A percentile compares a stretch with the other conserved stretches of the same genome.
These are phyloP conservation scores for Euplexia lucipara DNA, from an alignment of 2,888 invertebrate genomes.

Conservation along the genomic window DNA sequence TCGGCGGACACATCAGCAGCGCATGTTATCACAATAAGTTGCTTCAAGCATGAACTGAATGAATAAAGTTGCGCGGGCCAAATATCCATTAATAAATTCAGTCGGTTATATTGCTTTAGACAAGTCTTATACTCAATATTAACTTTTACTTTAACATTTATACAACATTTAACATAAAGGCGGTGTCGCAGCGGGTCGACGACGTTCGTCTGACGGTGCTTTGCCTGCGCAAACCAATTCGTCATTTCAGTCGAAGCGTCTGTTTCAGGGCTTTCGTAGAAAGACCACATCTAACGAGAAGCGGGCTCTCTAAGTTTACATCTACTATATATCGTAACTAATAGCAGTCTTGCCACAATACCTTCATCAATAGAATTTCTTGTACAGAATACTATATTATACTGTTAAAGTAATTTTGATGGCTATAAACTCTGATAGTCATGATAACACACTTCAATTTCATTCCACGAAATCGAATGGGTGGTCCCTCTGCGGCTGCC, in stretches of 20 bases:
- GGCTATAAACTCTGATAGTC: conserved; percentile 26
- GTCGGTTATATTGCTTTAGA: conserved; percentile 58
- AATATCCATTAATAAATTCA: conserved; percentile 46
- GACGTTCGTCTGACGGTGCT: conserved; percentile 28
- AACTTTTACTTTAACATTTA: conserved; percentile 41
- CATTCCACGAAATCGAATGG: conserved; percentile 46
- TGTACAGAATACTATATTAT: conserved; percentile 50
- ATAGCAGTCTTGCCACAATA: conserved; percentile 64
- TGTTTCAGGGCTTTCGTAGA: conserved; percentile 59
- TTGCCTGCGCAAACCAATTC: conserved; percentile 38
- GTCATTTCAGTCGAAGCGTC: conserved; percentile 54
- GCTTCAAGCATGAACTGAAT: conserved; percentile 46
- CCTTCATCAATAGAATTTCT: conserved; percentile 45
- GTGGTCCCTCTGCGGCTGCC: conserved; percentile 62
- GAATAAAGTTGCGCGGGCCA: conserved; percentile 41
- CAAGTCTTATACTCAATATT: conserved; percentile 41
- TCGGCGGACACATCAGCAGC: conserved; percentile 10
- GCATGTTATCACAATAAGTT: conserved; percentile 39
- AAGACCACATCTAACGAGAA: conserved; percentile 55
- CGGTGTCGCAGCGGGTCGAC: conserved; percentile 52
- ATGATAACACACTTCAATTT: conserved; percentile 37
- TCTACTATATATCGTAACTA: conserved; percentile 52
- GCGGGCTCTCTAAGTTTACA: conserved; percentile 44
- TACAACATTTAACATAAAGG: conserved; percentile 48
- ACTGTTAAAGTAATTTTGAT: conserved; percentile 45